These are phyloP conservation scores for Asteroscopus sphinx DNA, from an alignment of 2,888 invertebrate genomes.

Conservation along the genomic window DNA sequence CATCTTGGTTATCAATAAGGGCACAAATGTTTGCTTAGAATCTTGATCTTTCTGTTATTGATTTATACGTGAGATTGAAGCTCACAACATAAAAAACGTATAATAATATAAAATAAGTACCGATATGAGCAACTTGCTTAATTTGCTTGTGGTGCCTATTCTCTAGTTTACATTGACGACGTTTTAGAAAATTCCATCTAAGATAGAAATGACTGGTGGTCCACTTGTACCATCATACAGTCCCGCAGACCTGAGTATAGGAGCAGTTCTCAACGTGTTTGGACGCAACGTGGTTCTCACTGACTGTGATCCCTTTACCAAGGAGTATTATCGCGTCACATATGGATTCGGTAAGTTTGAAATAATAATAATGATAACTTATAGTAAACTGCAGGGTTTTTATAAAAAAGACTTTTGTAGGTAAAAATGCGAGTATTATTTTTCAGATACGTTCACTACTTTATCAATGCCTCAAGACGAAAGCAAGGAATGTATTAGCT, in stretches of 20 bases:
- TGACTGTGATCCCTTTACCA: constrained; percentile 96
- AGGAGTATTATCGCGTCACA: constrained; percentile 94
- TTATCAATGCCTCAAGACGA: constrained; percentile 84
- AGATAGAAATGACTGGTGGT: constrained; percentile 83
- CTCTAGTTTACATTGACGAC: background rate
- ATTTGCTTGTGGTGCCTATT: too few relatives aligned
- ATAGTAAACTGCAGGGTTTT: too few relatives aligned
- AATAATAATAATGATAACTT: background rate
- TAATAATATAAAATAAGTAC: too few relatives aligned
- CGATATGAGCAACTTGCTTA: too few relatives aligned
- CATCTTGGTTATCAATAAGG: too few relatives aligned
- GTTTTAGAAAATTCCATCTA: constrained; percentile 78
- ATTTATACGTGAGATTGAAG: too few relatives aligned
- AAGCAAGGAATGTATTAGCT: constrained; percentile 68
- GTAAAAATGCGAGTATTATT: constrained; percentile 14
- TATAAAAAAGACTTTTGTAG: too few relatives aligned
- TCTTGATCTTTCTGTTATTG: too few relatives aligned
- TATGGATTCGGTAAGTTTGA: constrained; percentile 89
- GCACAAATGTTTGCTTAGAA: too few relatives aligned
- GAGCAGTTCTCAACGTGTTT: constrained; percentile 94
- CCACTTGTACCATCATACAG: constrained; percentile 85
- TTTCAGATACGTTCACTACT: constrained; percentile 91
- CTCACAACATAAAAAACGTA: too few relatives aligned
- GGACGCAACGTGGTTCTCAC: constrained; percentile 95
- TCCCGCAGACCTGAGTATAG: constrained; percentile 95